phyloP scores from a whole-genome alignment of 2,113 vertebrate species.

The Pseudorectes ferrugineus region DNA sequence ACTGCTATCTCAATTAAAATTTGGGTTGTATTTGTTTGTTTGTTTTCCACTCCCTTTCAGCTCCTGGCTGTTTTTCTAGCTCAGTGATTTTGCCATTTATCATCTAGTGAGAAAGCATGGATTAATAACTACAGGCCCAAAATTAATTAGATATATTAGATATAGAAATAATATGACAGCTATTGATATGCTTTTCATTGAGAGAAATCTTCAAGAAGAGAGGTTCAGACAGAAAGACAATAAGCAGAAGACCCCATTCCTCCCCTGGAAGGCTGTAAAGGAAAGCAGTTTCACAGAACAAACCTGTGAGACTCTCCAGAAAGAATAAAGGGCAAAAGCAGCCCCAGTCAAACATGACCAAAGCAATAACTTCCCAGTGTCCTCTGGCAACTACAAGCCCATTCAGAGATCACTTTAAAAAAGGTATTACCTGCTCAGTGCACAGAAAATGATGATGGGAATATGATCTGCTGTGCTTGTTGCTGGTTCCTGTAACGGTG shows the following conservation, averaged over 20 bases:
- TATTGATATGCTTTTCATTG: neutral
- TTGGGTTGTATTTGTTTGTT: neutral
- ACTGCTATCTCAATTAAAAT: neutral
- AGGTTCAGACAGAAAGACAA: neutral
- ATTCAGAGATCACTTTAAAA: neutral
- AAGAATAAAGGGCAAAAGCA: neutral
- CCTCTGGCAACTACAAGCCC: neutral
- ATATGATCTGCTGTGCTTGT: neutral
- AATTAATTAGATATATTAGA: neutral
- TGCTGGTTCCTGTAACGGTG: neutral
- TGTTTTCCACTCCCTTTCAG: neutral
- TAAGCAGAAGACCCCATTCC: neutral
- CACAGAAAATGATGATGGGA: neutral
- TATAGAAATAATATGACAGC: neutral
- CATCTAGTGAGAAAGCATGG: neutral
- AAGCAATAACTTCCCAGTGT: constrained; percentile 5
- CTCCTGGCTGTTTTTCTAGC: neutral
- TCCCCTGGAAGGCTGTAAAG: neutral
- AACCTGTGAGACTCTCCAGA: neutral
- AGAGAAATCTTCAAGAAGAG: neutral
- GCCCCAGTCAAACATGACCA: neutral
- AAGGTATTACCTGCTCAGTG: neutral
- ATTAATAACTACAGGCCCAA: neutral
- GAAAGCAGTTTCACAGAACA: neutral
- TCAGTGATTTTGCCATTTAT: neutral